Evolutionary conservation across 2,888 invertebrate species (phyloP), one percentile per base, ranked within the genome.

Genomic region (Iselma pallidipennis): DNA sequence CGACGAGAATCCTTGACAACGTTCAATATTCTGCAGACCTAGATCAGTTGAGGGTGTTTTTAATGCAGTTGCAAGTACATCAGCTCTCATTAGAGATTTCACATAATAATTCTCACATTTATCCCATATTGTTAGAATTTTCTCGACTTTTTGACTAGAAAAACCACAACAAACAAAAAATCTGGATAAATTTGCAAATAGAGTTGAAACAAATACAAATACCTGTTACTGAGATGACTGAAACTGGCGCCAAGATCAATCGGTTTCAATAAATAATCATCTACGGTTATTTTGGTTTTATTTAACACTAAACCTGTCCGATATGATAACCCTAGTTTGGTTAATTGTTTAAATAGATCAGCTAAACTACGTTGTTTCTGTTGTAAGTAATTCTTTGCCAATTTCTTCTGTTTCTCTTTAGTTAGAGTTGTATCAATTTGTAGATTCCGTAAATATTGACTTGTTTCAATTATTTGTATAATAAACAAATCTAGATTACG

Each of bases 331-430:
- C 96, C 95, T 67, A 92, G 84, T 61, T 86, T 87, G 0, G 86
- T 80, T 0, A 98, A 82, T 23, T 86, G 85, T 78, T 92, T 94
- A 79, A 96, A 97, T 49, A 97, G 84, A 80, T 96, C 95, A 0
- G 93, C 87, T 1, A 98, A 81, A 0, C 91, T 90, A 81, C 93
- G 90, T 28, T 92, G 89, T 79, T 96, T 96, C 74, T 92, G 91
- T 73, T 92, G 91, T 3, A 95, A 84, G 54, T 94, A 90, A 77
- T 88, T 89, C 76, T 93, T 94, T 0, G 91, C 91, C 78, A 89
- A 89, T 0, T 92, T 87, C 65, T 88, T 89, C 78, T 94, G 94
- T 73, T 92, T 91, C 0, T 86, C 84, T 74, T 91, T 89, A 0
- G 89, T 83, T 2, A 87, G 75, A 10, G 84, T 78, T 49, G 82